These are phyloP conservation scores for Cyrtorhinus lividipennis DNA, from an alignment of 1,140 invertebrate genomes.

Conservation along the genomic window DNA sequence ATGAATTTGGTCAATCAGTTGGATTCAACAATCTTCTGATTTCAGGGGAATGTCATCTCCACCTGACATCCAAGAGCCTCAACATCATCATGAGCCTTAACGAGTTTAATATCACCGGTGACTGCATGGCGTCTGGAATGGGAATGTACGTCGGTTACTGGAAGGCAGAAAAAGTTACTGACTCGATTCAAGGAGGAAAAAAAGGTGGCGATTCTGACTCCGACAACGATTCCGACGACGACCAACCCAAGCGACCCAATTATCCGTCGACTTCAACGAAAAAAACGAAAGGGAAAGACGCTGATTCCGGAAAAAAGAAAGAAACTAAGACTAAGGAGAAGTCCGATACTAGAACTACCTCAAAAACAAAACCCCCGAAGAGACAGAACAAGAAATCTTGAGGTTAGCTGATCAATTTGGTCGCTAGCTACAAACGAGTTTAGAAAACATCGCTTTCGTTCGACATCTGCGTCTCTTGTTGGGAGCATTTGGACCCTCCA, in stretches of 20 bases:
- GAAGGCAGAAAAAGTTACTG: not conserved
- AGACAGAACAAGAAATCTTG: not conserved
- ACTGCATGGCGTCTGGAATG: conserved; percentile 14
- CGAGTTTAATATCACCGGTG: conserved; percentile 15
- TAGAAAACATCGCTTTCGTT: too few relatives aligned
- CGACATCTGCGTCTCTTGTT: too few relatives aligned
- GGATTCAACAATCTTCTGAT: too few relatives aligned
- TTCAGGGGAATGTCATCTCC: not conserved
- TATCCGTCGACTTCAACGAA: not conserved
- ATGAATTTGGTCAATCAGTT: too few relatives aligned
- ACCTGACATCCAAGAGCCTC: not conserved
- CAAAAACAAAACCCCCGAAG: not conserved
- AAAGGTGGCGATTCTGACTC: not conserved
- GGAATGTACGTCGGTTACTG: conserved; percentile 12
- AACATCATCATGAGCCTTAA: conserved; percentile 16
- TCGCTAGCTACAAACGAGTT: too few relatives aligned
- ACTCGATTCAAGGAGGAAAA: not conserved
- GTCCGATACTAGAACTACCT: not conserved
- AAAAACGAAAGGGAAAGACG: not conserved
- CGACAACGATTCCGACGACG: conserved; percentile 4
- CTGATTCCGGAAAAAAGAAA: too few relatives aligned
- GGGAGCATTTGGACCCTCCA: too few relatives aligned
- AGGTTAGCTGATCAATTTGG: too few relatives aligned
- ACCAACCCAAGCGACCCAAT: not conserved
- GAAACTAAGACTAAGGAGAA: not conserved